A percentile compares a stretch with the other conserved stretches of the same genome.
These are phyloP conservation scores for Deilephila elpenor DNA, from an alignment of 2,888 invertebrate genomes.

Conservation along the genomic window DNA sequence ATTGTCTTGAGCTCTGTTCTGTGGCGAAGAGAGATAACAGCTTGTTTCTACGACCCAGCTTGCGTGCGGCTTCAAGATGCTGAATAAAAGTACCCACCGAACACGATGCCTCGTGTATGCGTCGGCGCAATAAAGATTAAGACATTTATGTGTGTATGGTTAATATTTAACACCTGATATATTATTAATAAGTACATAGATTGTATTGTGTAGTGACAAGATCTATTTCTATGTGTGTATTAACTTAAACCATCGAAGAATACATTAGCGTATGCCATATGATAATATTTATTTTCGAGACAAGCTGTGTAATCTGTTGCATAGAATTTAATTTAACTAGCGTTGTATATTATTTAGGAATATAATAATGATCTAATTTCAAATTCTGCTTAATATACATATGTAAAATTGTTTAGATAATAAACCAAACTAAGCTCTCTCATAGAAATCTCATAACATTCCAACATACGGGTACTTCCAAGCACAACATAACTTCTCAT, in stretches of 20 bases:
- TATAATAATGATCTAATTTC: too few relatives aligned
- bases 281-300: too few relatives aligned
- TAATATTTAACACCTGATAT: not conserved
- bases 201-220: not conserved
- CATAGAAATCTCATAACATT: not conserved
- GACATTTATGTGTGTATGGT: not conserved
- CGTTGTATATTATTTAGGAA: too few relatives aligned
- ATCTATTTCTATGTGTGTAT: not conserved
- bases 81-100: not conserved
- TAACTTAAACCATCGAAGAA: too few relatives aligned
- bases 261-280: too few relatives aligned
- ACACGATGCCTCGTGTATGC: not conserved
- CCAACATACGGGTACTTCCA: not conserved
- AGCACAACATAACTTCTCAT: not conserved
- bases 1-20: not conserved
- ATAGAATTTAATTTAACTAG: too few relatives aligned
- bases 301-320: too few relatives aligned
- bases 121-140: not conserved
- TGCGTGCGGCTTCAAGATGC: not conserved
- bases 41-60: constrained; percentile 5
- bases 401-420: too few relatives aligned
- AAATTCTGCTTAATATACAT: too few relatives aligned
- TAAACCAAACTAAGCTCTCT: too few relatives aligned
- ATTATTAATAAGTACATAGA: not conserved
- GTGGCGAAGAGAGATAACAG: not conserved